Evolutionary conservation across 2,888 invertebrate species (phyloP), one percentile per base, ranked within the genome.

Genomic region (Adelphocoris suturalis): DNA sequence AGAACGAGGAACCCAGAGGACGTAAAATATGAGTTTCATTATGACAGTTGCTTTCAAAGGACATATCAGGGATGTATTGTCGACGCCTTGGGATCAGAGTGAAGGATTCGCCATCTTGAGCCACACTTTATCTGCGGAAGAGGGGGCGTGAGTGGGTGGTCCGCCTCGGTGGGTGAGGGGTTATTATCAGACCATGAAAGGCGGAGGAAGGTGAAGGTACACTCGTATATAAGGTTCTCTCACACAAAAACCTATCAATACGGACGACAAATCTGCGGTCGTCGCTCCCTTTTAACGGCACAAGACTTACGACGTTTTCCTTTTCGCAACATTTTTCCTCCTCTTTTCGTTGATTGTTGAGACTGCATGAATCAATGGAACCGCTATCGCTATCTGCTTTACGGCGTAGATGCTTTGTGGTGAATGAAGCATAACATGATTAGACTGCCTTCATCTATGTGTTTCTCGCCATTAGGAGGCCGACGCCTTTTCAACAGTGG

Each of bases 21-120:
- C 37, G 46, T 78, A 78, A 78, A 78, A 78, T 78, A 78, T 78
- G 78, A 78, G 78, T 78, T 78, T 78, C 78, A 78, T 78, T 78
- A 78, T 78, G 78, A 78, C 78, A 78, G 78, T 47, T 47, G 78
- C 78, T 78, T 78, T 78, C 46, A 78, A 46, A 78, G 46, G 78
- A 46, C n/a, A 37, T 37, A 37, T 37, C 37, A 7, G 13, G 46
- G 28, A 78, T 37, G 78, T 78, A 78, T 78, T 78, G 78, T 78
- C 46, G 78, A 19, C 78, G 28, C 78, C 78, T 78, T 78, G 78
- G 47, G 78, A 78, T 78, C 78, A 46, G 78, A 78, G 28, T 78
- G 78, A 78, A 78, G 78, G 78, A 78, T 78, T 78, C 78, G 46
- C 78, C 78, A 46, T 19, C 78, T 78, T 46, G 46, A 78, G 46